Base-by-base conservation (phyloP, 2,113 vertebrate species). In the Xenopus borealis region DNA sequence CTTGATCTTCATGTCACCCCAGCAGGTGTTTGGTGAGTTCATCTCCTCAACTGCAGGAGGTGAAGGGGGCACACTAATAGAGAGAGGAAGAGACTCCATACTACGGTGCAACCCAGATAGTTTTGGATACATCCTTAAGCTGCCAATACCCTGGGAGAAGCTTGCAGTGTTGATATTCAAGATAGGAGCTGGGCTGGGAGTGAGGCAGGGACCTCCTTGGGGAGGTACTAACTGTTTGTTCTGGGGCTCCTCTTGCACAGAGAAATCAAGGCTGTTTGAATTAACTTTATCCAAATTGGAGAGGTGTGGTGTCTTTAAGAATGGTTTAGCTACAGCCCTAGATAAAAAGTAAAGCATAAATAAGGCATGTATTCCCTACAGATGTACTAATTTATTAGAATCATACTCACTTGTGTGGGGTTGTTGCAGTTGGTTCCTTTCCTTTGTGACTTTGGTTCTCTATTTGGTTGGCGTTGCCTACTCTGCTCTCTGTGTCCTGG, bases 1-100 rank as follows among this genome's bases (percentile, higher is more conserved):
- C 69, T 88, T 62, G 67, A 88, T 85, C 78, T 90, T 89, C 12
- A 62, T 14, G 70, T 90, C 91, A 0, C 82, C 91, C 92, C 92
- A 92, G 83, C 78, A 79, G 86, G 82, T 57, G 52, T 91, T 89
- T 75, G 83, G 87, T 0, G 83, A 57, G 16, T 63, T 55, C 19
- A 90, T 87, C 10, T 90, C 88, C 33, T 87, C 87, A 80, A 62
- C 83, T 73, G 72, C 88, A 1, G 92, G 86, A 62, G 89, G 82
- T 81, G 88, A 85, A 64, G 92, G 90, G 71, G 93, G 93, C 83
- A 98, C 89, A 78, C 95, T 98, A 92, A 98, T 94, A 19, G 94
- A 93, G 80, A 96, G 92, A 20, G 93, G 90, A 72, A 98, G 88
- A 4, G 94, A 97, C 88, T 98, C 96, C 94, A 98, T 94, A 85